These are phyloP conservation scores for Smittia sp. DNA, from an alignment of 2,888 invertebrate species.

Conservation along the genomic window DNA sequence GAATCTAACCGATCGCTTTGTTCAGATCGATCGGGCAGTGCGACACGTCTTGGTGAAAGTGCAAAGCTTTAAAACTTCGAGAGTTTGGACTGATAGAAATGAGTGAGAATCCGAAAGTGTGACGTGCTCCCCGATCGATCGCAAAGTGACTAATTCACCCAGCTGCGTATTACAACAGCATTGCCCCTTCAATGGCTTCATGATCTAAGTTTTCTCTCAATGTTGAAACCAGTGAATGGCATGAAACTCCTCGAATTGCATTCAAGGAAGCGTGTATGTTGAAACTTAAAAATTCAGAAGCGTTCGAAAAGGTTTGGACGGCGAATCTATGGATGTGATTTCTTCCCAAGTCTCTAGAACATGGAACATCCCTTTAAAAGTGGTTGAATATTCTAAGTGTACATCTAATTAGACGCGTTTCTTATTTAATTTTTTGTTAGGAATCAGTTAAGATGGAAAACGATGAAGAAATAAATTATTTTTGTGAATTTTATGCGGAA, in stretches of 20 bases:
- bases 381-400: not conserved
- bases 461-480: conserved; percentile 3
- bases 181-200: not conserved
- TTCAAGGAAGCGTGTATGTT: not conserved
- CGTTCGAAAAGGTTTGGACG: not conserved
- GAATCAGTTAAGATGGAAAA: conserved; percentile 5
- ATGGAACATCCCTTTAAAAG: not conserved
- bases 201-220: not conserved
- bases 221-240: not conserved
- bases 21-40: no score
- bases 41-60: no score
- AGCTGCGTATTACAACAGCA: no score
- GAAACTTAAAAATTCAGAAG: not conserved
- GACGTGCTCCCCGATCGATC: no score
- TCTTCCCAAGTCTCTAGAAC: not conserved
- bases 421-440: not conserved
- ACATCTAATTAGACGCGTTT: not conserved
- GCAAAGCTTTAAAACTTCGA: no score
- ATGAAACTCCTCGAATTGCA: not conserved
- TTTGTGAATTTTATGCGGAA: conserved; percentile 25
- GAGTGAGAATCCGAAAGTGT: no score
- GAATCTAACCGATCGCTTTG: no score
- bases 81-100: no score
- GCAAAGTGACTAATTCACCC: no score
- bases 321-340: not conserved